Conservation (phyloP, 2,113 vertebrate genomes). For the Melanocharis versteri region DNA sequence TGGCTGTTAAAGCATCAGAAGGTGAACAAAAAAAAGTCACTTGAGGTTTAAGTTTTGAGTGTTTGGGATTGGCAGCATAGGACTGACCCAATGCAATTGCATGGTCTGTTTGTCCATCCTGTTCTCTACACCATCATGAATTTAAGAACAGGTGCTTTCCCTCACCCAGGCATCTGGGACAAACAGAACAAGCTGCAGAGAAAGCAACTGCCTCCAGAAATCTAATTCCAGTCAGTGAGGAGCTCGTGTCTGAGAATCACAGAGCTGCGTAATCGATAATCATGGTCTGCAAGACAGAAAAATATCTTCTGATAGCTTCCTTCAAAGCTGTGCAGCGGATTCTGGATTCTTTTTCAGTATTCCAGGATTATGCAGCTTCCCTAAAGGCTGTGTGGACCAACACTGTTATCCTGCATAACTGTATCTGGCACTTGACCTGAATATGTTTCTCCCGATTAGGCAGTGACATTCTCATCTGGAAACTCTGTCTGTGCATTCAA, state of each 20-base stretch:
- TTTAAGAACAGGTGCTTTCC: background rate
- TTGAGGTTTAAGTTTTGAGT: background rate
- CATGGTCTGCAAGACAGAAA: background rate
- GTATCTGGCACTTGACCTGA: slow-evolving; percentile 74
- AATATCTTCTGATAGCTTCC: background rate
- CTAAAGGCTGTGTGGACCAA: slow-evolving; percentile 47
- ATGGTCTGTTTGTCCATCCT: background rate
- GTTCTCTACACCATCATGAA: background rate
- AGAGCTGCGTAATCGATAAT: background rate
- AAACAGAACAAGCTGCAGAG: background rate
- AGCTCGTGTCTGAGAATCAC: background rate
- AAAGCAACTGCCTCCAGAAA: background rate
- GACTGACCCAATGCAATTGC: background rate
- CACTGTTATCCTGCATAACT: slow-evolving; percentile 47
- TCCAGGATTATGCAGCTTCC: slow-evolving; percentile 29
- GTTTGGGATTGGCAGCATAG: background rate
- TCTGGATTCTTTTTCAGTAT: background rate
- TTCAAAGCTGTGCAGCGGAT: background rate
- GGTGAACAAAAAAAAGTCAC: background rate
- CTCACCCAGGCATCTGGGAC: background rate
- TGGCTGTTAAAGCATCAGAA: background rate
- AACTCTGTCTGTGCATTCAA: slow-evolving; percentile 18
- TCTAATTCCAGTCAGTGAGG: background rate
- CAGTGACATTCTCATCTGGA: slow-evolving; percentile 69
- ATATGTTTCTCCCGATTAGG: slow-evolving; percentile 72